phyloP scores from a whole-genome alignment of 2,113 vertebrate genomes.

The Eulemur macaco region DNA sequence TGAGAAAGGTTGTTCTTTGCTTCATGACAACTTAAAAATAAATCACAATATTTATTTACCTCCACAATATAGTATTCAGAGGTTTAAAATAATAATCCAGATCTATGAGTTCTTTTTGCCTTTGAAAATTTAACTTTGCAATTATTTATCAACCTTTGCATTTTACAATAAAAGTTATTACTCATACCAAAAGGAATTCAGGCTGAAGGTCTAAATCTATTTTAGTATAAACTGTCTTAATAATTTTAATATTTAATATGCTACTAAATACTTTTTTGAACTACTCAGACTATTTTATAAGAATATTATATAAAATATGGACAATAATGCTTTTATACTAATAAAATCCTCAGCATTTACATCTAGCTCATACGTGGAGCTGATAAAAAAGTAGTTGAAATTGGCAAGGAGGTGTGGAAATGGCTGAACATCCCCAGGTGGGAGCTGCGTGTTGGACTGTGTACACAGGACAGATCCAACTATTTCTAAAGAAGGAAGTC shows the following conservation, averaged over 20 bases:
- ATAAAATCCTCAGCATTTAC: background rate
- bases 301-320: background rate
- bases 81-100: background rate
- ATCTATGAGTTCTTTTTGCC: background rate
- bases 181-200: background rate
- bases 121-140: constrained; percentile 36
- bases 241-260: constrained; percentile 40
- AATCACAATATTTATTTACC: background rate
- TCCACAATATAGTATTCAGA: background rate
- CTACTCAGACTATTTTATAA: background rate
- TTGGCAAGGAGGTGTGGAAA: background rate
- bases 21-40: background rate
- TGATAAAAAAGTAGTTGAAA: background rate
- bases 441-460: rapidly evolving
- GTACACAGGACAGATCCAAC: background rate
- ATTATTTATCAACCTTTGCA: constrained; percentile 35
- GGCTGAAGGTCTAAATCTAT: constrained; percentile 21
- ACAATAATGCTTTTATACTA: background rate
- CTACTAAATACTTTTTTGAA: background rate
- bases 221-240: background rate
- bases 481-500: background rate
- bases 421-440: no score
- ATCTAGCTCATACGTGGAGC: background rate
- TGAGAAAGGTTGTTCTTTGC: background rate
- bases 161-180: background rate